A percentile compares a stretch with the other conserved stretches of the same genome.
These are phyloP conservation scores for Chitala chitala DNA, from an alignment of 2,113 vertebrate genomes.

Conservation along the genomic window DNA sequence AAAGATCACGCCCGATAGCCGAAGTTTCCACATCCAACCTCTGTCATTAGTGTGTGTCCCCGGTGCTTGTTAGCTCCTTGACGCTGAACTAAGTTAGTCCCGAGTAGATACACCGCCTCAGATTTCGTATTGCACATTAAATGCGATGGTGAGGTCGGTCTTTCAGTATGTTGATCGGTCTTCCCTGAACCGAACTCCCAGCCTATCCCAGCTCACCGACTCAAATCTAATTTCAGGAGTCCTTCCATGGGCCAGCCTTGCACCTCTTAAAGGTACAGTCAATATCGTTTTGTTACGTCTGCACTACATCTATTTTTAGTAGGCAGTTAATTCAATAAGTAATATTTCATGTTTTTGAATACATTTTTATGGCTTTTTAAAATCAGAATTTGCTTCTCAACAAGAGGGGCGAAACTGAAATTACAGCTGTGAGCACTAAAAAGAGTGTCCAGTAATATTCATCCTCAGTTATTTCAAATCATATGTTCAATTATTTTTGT, in stretches of 20 bases:
- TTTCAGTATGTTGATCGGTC: conserved; percentile 34
- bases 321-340: too few relatives aligned
- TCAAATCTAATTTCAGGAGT: conserved; percentile 38
- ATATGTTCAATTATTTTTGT: too few relatives aligned
- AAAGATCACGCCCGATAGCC: conserved; percentile 37
- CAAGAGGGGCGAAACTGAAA: too few relatives aligned
- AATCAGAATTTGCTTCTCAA: too few relatives aligned
- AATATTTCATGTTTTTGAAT: too few relatives aligned
- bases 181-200: conserved; percentile 58
- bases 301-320: too few relatives aligned
- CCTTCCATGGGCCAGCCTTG: conserved; percentile 40
- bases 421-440: too few relatives aligned
- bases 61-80: conserved; percentile 3
- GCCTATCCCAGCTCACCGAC: conserved; percentile 68
- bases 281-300: too few relatives aligned
- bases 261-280: conserved; percentile 27
- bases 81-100: conserved; percentile 20
- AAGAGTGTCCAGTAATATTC: too few relatives aligned
- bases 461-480: too few relatives aligned
- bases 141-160: not conserved
- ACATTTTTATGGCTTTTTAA: too few relatives aligned
- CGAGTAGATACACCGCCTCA: conserved; percentile 29
- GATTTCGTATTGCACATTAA: conserved; percentile 33
- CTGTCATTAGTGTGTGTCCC: conserved; percentile 45
- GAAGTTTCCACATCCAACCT: conserved; percentile 42